A percentile compares a stretch with the other conserved stretches of the same genome.
Conservation (phyloP, 2,797 vertebrate genomes). For the Diceros bicornis region DNA sequence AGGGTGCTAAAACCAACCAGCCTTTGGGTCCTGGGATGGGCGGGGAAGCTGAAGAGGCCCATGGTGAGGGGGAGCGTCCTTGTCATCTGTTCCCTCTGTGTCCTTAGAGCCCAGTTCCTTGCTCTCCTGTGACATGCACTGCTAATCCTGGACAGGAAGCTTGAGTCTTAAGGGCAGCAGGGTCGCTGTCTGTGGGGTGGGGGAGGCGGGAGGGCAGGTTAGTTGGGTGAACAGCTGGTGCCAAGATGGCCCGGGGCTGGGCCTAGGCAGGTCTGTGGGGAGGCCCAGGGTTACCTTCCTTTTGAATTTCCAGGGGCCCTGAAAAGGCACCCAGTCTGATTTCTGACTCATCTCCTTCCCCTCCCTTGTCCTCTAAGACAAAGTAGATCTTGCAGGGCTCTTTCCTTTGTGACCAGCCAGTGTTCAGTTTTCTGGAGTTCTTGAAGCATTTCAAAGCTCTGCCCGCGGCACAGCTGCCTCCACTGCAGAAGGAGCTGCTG, state of each 20-base stretch:
- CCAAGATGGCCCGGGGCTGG: not conserved
- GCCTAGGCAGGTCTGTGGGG: not conserved
- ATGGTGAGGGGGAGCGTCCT: rapidly evolving
- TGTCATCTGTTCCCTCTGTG: not conserved
- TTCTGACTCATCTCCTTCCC: not conserved
- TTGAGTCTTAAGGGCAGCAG: not conserved
- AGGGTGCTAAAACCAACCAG: not conserved
- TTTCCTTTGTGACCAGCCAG: not conserved
- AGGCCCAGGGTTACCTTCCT: not conserved
- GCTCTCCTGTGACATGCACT: not conserved
- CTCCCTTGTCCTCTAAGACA: not conserved
- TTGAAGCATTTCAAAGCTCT: conserved; percentile 3
- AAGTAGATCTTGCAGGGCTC: not conserved
- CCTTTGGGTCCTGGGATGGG: not conserved
- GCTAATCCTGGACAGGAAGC: not conserved
- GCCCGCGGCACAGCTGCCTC: not conserved
- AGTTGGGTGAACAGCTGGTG: not conserved
- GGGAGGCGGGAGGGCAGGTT: not conserved
- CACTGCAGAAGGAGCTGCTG: not conserved
- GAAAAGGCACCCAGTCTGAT: not conserved
- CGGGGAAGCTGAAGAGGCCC: not conserved
- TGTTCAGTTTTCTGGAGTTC: not conserved
- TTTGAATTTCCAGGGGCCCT: not conserved
- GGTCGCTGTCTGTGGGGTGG: not conserved
- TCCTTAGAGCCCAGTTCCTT: not conserved